A percentile compares a stretch with the other conserved stretches of the same genome.
These are phyloP conservation scores for Heliconius ismenius DNA, from an alignment of 2,888 invertebrate genomes.

Conservation along the genomic window DNA sequence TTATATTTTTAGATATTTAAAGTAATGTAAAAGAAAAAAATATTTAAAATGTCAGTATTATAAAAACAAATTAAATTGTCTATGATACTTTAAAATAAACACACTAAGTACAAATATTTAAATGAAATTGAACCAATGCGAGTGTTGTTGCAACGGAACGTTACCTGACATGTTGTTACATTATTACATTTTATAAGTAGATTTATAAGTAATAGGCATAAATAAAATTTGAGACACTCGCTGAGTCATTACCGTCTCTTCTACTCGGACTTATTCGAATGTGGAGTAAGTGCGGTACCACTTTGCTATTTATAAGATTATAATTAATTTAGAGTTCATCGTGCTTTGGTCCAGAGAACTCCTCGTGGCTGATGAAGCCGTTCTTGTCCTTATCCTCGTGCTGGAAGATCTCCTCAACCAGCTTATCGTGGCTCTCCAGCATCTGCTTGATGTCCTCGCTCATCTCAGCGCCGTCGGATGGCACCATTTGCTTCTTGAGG, in stretches of 20 bases:
- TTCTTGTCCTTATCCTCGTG: conserved; percentile 98
- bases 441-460: conserved; percentile 91
- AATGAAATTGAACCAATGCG: conserved; percentile 8
- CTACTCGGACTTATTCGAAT: background rate
- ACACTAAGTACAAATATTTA: conserved; percentile 19
- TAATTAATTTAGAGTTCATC: conserved; percentile 90
- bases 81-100: background rate
- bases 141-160: conserved; percentile 5
- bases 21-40: background rate
- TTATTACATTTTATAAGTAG: too few relatives aligned
- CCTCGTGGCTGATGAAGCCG: conserved; percentile 96
- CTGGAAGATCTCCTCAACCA: conserved; percentile 97
- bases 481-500: conserved; percentile 94
- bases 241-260: conserved; percentile 9
- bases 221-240: conserved; percentile 16
- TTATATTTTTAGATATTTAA: conserved; percentile 1
- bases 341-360: conserved; percentile 98
- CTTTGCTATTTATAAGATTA: background rate
- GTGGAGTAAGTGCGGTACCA: conserved; percentile 1
- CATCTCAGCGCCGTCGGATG: conserved; percentile 87
- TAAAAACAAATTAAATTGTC: background rate
- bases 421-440: conserved; percentile 94
- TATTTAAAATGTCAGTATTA: background rate
- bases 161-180: background rate
- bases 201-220: background rate